Evolutionary conservation across 2,888 invertebrate species (phyloP).

Genomic region (Trissoscelio sp.): DNA sequence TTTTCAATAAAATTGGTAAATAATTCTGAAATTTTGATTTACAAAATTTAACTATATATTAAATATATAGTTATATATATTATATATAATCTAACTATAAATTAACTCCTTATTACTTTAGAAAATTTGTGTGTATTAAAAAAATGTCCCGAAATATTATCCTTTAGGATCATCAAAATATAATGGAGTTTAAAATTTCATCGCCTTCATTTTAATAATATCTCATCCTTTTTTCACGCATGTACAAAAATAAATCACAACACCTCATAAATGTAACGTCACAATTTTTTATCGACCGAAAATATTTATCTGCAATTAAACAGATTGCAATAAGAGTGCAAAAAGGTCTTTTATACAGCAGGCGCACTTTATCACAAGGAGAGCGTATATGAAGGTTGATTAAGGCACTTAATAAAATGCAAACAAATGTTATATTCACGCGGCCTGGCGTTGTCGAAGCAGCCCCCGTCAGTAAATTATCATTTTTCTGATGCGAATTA

Average conservation of each 20-base stretch:
- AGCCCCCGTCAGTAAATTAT: slow-evolving; percentile 62
- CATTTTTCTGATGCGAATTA: slow-evolving; percentile 61
- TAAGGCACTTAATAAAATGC: slow-evolving; percentile 63
- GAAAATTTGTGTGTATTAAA: too few relatives aligned
- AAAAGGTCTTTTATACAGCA: slow-evolving; percentile 17
- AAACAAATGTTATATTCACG: slow-evolving; percentile 57
- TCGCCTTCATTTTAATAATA: not conserved
- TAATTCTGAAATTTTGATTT: too few relatives aligned
- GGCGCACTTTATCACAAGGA: slow-evolving; percentile 31
- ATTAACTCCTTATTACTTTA: too few relatives aligned
- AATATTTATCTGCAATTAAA: slow-evolving; percentile 44
- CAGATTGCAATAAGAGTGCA: slow-evolving; percentile 26
- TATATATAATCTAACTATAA: too few relatives aligned
- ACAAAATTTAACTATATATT: too few relatives aligned
- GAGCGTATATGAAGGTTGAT: slow-evolving; percentile 50
- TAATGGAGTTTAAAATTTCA: too few relatives aligned
- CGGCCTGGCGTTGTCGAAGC: slow-evolving; percentile 42
- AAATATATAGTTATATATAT: too few relatives aligned
- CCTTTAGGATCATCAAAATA: too few relatives aligned
- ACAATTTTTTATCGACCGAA: slow-evolving; percentile 5
- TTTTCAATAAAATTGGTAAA: too few relatives aligned
- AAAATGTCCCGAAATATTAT: too few relatives aligned
- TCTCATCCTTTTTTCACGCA: not conserved
- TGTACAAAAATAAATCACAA: not conserved
- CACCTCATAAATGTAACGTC: not conserved